Evolutionary conservation across 2,888 invertebrate genomes (phyloP).

Genomic region (Osmoderma eremita): DNA sequence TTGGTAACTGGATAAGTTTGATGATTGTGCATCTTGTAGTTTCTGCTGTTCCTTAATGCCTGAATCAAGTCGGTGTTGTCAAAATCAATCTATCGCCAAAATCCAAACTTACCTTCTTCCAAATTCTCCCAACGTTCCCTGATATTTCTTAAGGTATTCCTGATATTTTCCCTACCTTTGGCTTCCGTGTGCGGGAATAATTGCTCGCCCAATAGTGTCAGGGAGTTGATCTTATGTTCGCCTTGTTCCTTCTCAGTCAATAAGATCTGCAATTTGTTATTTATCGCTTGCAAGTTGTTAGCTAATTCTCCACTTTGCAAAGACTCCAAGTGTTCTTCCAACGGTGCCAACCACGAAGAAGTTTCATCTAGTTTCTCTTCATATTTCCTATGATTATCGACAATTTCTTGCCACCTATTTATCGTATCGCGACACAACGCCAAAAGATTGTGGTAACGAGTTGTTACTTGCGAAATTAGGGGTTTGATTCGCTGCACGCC

Average conservation of each 20-base stretch:
- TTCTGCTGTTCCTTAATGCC: slow-evolving; percentile 84
- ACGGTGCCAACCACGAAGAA: slow-evolving; percentile 79
- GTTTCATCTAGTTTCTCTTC: slow-evolving; percentile 79
- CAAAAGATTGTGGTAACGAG: slow-evolving; percentile 83
- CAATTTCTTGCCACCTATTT: slow-evolving; percentile 83
- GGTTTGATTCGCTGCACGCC: slow-evolving; percentile 88
- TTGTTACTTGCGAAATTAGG: slow-evolving; percentile 88
- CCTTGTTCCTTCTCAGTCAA: slow-evolving; percentile 86
- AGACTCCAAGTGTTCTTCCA: slow-evolving; percentile 76
- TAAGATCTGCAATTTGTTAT: slow-evolving; percentile 76
- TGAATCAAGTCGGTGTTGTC: slow-evolving; percentile 32
- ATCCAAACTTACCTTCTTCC: slow-evolving; percentile 70
- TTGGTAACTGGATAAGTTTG: slow-evolving; percentile 86
- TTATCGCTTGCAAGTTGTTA: slow-evolving; percentile 71
- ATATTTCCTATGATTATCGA: slow-evolving; percentile 84
- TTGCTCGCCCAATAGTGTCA: slow-evolving; percentile 84
- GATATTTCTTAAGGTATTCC: slow-evolving; percentile 83
- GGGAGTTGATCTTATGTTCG: slow-evolving; percentile 77
- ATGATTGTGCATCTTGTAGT: slow-evolving; percentile 82
- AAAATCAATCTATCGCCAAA: neutral
- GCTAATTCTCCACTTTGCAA: slow-evolving; percentile 72
- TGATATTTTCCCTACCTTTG: slow-evolving; percentile 86
- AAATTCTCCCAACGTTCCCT: slow-evolving; percentile 90
- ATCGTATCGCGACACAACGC: slow-evolving; percentile 86
- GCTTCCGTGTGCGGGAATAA: slow-evolving; percentile 94